phyloP scores from a whole-genome alignment of 1,140 invertebrate genomes.

The Drosophila erecta region DNA sequence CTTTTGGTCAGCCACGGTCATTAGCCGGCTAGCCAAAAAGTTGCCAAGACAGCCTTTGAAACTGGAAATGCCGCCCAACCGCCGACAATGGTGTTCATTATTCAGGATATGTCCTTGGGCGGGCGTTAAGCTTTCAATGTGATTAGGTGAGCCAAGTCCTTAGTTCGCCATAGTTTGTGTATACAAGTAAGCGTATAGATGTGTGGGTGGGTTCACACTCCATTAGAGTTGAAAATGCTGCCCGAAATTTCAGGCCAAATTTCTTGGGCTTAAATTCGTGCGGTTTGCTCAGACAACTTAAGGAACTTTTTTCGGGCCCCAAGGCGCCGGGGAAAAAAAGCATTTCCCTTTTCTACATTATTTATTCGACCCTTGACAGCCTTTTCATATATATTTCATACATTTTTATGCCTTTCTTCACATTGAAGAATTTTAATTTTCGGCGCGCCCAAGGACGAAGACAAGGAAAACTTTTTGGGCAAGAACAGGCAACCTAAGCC shows the following conservation, averaged over 20 bases:
- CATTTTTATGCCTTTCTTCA: conserved; percentile 47
- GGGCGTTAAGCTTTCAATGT: conserved; percentile 47
- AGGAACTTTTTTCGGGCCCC: conserved; percentile 25
- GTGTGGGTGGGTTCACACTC: conserved; percentile 31
- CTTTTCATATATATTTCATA: conserved; percentile 56
- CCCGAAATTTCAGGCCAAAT: conserved; percentile 18
- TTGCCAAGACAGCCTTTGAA: background rate
- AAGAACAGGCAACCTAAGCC: background rate
- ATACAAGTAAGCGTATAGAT: background rate
- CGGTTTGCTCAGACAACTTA: conserved; percentile 35
- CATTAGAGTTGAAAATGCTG: conserved; percentile 40
- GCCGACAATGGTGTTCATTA: conserved; percentile 36
- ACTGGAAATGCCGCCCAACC: conserved; percentile 7
- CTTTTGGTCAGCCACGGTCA: conserved; percentile 26
- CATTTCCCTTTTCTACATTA: conserved; percentile 54
- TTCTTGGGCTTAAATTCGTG: conserved; percentile 40
- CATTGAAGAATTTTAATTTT: conserved; percentile 51
- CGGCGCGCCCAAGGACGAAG: conserved; percentile 21
- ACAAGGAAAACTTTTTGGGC: background rate
- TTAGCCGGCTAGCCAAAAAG: conserved; percentile 49
- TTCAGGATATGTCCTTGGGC: conserved; percentile 48
- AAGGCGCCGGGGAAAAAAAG: conserved; percentile 19
- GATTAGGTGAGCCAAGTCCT: conserved; percentile 23
- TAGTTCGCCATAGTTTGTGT: background rate
- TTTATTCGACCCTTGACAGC: conserved; percentile 55